A percentile compares a stretch with the other conserved stretches of the same genome.
These are phyloP conservation scores for Bathynomus jamesi DNA, from an alignment of 1,140 invertebrate species.

Conservation along the genomic window DNA sequence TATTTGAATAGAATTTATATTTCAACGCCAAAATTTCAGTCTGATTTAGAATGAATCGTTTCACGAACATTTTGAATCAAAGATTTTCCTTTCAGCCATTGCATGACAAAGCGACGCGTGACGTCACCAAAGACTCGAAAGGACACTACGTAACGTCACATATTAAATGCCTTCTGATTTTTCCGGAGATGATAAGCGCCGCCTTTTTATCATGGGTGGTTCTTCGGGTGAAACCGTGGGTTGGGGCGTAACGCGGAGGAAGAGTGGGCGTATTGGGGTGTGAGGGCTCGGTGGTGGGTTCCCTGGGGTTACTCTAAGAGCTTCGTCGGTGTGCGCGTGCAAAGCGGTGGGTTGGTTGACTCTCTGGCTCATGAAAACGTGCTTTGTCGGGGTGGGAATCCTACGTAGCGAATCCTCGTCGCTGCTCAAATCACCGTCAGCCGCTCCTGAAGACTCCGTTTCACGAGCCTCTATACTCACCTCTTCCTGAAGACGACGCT, in stretches of 20 bases:
- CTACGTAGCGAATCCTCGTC: not conserved
- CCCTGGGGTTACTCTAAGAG: not conserved
- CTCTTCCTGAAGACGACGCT: conserved; percentile 71
- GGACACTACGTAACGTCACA: no score
- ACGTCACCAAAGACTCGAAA: no score
- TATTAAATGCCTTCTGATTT: no score
- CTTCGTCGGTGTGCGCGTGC: not conserved
- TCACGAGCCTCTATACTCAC: not conserved
- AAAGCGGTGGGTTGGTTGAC: not conserved
- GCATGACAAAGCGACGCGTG: no score
- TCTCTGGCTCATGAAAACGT: not conserved
- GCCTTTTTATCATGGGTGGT: not conserved
- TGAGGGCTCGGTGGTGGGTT: not conserved
- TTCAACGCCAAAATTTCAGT: no score
- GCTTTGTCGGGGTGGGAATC: not conserved
- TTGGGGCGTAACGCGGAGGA: not conserved
- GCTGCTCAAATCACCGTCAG: not conserved
- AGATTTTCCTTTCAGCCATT: no score
- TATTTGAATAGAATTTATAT: no score
- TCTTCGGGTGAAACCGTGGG: not conserved
- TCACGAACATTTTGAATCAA: no score
- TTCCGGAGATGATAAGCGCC: no score
- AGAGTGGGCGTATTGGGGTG: not conserved
- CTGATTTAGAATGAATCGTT: no score
- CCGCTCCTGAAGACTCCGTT: not conserved